These are phyloP conservation scores for Melipona beecheii DNA, from an alignment of 2,888 invertebrate species.

Conservation along the genomic window DNA sequence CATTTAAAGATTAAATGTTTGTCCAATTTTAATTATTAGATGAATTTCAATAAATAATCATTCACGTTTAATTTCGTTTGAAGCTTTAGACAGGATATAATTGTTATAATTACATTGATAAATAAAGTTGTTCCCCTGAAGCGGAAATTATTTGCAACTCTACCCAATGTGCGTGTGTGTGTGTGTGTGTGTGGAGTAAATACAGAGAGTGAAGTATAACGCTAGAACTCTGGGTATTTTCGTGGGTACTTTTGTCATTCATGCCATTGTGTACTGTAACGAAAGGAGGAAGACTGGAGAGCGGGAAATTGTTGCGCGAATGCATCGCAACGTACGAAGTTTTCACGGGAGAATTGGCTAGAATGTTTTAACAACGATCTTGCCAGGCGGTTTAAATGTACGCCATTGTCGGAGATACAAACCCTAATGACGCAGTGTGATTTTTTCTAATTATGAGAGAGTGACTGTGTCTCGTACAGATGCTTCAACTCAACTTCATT, in stretches of 20 bases:
- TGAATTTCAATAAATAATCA: too few species aligned
- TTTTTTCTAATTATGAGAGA: conserved; percentile 27
- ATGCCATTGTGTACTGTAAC: conserved; percentile 35
- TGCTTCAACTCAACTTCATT: conserved; percentile 2
- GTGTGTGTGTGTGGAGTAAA: conserved; percentile 12
- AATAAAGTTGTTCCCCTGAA: too few species aligned
- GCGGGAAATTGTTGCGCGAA: not conserved
- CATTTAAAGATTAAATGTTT: too few species aligned
- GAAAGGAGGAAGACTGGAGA: not conserved
- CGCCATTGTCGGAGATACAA: conserved; percentile 33
- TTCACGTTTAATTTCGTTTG: too few species aligned
- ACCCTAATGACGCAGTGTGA: conserved; percentile 35
- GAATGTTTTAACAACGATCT: conserved; percentile 14
- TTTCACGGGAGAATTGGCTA: conserved; percentile 7
- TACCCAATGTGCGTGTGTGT: not conserved
- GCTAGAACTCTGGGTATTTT: not conserved
- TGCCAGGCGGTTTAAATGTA: conserved; percentile 14
- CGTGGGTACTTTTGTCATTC: conserved; percentile 15
- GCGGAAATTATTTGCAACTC: too few species aligned
- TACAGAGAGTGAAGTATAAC: not conserved
- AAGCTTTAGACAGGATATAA: too few species aligned
- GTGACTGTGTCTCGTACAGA: conserved; percentile 4
- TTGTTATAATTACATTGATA: too few species aligned
- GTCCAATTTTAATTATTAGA: too few species aligned
- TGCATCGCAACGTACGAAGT: conserved; percentile 4